phyloP scores from a whole-genome alignment of 2,113 vertebrate species.

The Perognathus longimembris region DNA sequence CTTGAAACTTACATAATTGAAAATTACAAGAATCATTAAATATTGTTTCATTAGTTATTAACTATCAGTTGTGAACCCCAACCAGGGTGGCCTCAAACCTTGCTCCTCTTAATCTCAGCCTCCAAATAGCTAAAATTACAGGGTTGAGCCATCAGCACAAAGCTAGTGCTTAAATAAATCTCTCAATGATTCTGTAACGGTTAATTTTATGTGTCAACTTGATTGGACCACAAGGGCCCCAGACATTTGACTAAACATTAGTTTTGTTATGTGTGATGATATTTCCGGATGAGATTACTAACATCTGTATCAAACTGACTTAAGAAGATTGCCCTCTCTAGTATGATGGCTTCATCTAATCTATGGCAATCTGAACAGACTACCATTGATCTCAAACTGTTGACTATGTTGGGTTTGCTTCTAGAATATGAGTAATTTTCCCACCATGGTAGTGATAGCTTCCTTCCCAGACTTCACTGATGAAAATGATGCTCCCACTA shows the following conservation, averaged over 20 bases:
- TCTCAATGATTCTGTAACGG: background rate
- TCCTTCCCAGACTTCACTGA: background rate
- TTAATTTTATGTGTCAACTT: background rate
- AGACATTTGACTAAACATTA: background rate
- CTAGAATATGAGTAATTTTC: background rate
- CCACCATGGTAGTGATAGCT: background rate
- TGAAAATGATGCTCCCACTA: background rate
- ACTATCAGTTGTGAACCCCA: too few relatives aligned
- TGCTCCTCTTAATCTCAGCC: too few relatives aligned
- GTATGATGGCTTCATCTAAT: background rate
- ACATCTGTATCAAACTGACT: background rate
- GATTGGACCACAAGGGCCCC: background rate
- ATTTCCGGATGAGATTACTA: background rate
- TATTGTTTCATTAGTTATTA: background rate
- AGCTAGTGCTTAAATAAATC: conserved; percentile 9
- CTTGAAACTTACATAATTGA: conserved; percentile 10
- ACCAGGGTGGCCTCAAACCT: too few relatives aligned
- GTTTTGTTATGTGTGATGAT: background rate
- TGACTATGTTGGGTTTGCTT: background rate
- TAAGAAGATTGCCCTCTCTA: background rate
- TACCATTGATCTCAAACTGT: background rate
- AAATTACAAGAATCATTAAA: conserved; percentile 36
- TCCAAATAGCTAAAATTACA: too few relatives aligned
- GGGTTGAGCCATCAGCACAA: too few relatives aligned
- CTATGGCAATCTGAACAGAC: background rate